These are phyloP conservation scores for Intellagama lesueurii DNA, from an alignment of 2,797 vertebrate genomes.

Conservation along the genomic window DNA sequence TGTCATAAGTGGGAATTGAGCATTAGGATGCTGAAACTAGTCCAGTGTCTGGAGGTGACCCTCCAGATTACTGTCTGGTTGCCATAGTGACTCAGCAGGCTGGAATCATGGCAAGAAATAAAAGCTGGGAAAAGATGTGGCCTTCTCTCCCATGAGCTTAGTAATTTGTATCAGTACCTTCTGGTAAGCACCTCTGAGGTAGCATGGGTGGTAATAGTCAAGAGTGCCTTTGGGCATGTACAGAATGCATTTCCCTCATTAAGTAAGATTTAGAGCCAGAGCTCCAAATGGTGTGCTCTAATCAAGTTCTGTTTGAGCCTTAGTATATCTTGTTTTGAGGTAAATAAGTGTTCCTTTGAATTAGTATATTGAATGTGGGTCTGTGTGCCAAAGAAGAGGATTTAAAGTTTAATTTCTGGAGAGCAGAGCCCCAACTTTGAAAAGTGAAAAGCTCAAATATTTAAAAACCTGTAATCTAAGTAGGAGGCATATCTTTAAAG, in stretches of 20 bases:
- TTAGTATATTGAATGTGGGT: neutral
- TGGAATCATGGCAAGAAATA: slow-evolving; percentile 67
- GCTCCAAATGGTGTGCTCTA: neutral
- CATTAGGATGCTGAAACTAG: slow-evolving; percentile 44
- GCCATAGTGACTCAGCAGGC: slow-evolving; percentile 83
- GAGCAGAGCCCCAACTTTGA: neutral
- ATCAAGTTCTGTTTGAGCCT: neutral
- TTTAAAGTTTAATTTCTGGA: neutral
- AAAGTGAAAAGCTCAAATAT: neutral
- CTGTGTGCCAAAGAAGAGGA: neutral
- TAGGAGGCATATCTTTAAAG: neutral
- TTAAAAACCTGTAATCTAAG: neutral
- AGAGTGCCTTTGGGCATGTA: neutral
- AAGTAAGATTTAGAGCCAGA: neutral
- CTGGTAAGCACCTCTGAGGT: neutral
- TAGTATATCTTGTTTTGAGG: neutral
- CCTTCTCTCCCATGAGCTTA: slow-evolving; percentile 12
- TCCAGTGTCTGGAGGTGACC: slow-evolving; percentile 74
- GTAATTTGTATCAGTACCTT: neutral
- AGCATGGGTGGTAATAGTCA: neutral
- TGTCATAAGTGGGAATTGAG: slow-evolving; percentile 44
- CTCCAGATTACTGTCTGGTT: slow-evolving; percentile 81
- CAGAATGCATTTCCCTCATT: neutral
- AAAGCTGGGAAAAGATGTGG: slow-evolving; percentile 56
- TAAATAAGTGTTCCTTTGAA: neutral